phyloP scores from a whole-genome alignment of 2,113 vertebrate species.

The Butorides virescens region DNA sequence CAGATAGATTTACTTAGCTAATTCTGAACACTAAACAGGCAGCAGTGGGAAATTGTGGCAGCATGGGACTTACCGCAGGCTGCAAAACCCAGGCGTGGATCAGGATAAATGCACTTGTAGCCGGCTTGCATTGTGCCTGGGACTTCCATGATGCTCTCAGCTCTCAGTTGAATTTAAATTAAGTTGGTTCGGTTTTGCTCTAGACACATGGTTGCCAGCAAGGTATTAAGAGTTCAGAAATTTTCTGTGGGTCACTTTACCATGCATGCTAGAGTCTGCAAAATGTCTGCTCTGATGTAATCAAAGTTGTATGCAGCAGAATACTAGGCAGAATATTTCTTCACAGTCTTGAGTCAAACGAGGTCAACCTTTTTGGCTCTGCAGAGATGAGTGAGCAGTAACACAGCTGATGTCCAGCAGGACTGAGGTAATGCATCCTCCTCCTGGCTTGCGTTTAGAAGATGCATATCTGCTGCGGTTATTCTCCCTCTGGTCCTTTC shows the following conservation, averaged over 20 bases:
- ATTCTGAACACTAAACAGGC: neutral
- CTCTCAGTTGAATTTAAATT: neutral
- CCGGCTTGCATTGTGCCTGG: neutral
- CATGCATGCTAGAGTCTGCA: too few relatives aligned
- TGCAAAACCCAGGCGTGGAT: neutral
- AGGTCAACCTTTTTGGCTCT: neutral
- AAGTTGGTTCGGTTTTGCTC: neutral
- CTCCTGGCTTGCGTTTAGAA: neutral
- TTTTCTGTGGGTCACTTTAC: neutral
- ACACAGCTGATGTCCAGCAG: neutral
- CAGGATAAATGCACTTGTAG: neutral
- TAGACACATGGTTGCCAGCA: neutral
- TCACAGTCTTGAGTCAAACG: neutral
- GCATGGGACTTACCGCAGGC: neutral
- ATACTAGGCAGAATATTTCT: neutral
- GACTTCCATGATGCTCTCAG: neutral
- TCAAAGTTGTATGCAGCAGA: neutral
- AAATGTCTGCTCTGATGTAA: too few relatives aligned
- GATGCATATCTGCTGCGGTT: fast-evolving
- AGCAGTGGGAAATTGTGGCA: neutral
- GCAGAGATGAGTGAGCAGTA: neutral
- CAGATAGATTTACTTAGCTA: neutral
- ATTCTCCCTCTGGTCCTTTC: neutral
- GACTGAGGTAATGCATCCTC: neutral
- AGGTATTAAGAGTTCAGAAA: neutral